Percentiles rank a stretch among this genome's conserved stretches.
Conservation (phyloP, 2,113 vertebrate genomes). For the Taxidea taxus region DNA sequence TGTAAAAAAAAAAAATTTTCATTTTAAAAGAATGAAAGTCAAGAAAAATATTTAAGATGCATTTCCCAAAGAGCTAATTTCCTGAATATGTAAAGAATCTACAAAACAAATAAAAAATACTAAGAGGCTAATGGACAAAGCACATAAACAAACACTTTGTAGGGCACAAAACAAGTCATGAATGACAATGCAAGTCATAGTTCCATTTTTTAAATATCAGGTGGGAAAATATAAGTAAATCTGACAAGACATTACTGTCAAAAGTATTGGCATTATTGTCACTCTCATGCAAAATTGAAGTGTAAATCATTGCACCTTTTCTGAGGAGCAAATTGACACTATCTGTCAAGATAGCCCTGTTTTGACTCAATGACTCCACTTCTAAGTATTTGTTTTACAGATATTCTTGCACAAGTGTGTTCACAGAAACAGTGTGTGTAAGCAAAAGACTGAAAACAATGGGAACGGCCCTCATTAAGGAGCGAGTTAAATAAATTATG, state of each 20-base stretch:
- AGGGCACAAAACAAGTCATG: not conserved
- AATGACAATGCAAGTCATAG: not conserved
- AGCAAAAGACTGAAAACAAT: not conserved
- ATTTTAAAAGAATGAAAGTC: not conserved
- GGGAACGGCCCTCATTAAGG: not conserved
- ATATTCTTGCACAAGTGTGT: not conserved
- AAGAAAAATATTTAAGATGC: not conserved
- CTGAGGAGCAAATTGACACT: not conserved
- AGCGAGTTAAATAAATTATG: not conserved
- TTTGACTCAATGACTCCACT: not conserved
- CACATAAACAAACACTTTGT: not conserved
- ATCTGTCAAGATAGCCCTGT: not conserved
- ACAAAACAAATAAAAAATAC: not conserved
- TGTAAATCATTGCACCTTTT: not conserved
- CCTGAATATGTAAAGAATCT: not conserved
- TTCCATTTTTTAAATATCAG: not conserved
- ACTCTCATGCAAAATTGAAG: not conserved
- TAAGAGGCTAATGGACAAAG: not conserved
- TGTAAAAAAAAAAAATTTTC: not conserved
- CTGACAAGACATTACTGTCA: not conserved
- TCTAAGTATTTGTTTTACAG: not conserved
- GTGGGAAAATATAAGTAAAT: not conserved
- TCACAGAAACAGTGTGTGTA: not conserved
- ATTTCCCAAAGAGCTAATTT: not conserved
- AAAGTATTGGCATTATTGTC: not conserved